phyloP scores from a whole-genome alignment of 2,888 invertebrate genomes.

The Anthrax anthrax region DNA sequence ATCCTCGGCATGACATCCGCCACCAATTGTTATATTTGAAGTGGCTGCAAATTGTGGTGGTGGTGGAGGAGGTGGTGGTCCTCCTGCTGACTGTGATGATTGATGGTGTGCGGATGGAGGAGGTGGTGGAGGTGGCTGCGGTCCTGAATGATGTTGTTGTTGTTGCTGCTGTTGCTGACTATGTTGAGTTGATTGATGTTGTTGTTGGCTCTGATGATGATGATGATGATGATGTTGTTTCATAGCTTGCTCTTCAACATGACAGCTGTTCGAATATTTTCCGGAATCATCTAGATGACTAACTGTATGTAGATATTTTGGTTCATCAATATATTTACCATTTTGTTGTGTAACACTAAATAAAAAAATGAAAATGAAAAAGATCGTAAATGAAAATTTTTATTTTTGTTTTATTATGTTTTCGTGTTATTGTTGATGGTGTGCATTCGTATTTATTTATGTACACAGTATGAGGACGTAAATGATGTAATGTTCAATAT shows the following conservation, averaged over 20 bases:
- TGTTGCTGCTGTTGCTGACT: constrained; percentile 14
- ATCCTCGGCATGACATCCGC: constrained; percentile 15
- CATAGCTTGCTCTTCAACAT: constrained; percentile 10
- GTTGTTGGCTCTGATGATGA: constrained; percentile 9
- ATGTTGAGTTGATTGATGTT: constrained; percentile 14
- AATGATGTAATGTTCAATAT: too few relatives aligned
- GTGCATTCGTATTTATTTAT: too few relatives aligned
- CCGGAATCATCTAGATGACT: constrained; percentile 14
- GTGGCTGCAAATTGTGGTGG: constrained; percentile 12
- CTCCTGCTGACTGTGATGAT: constrained; percentile 12
- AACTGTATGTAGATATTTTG: constrained; percentile 26
- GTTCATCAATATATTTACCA: constrained; percentile 32
- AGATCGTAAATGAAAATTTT: too few relatives aligned
- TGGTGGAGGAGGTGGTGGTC: constrained; percentile 11
- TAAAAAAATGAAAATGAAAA: too few relatives aligned
- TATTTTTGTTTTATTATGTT: too few relatives aligned
- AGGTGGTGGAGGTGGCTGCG: constrained; percentile 12
- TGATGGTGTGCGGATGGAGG: constrained; percentile 11
- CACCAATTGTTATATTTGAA: constrained; percentile 16
- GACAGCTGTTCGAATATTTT: constrained; percentile 15
- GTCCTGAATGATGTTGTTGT: constrained; percentile 15
- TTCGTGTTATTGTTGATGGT: too few relatives aligned
- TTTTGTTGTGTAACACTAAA: constrained; percentile 18
- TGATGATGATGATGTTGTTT: constrained; percentile 7
- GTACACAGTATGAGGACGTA: too few relatives aligned